phyloP scores from a whole-genome alignment of 2,888 invertebrate genomes.

The Lissonota sp. region DNA sequence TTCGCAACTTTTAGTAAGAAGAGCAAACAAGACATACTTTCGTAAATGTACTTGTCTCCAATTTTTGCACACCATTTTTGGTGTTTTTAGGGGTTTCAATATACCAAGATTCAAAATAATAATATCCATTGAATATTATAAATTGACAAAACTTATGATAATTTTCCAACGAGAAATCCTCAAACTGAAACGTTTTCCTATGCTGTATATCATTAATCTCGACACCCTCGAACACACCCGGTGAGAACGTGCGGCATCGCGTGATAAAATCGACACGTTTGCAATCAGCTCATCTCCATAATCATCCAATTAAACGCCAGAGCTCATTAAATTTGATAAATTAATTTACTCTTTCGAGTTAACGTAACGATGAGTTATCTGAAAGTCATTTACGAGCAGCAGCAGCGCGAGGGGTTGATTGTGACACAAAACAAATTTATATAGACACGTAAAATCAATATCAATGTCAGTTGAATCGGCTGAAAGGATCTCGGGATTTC shows the following conservation, averaged over 20 bases:
- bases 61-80: no score
- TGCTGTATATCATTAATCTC: no score
- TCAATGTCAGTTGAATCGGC: neutral
- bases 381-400: slow-evolving; percentile 4
- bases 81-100: no score
- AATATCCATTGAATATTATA: no score
- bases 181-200: no score
- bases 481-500: neutral
- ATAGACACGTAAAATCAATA: slow-evolving; percentile 1
- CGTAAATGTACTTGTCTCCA: no score
- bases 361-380: slow-evolving; percentile 39
- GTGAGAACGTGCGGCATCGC: neutral
- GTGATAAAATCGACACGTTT: slow-evolving; percentile 2
- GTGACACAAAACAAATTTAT: neutral
- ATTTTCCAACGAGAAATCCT: no score
- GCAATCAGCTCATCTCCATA: slow-evolving; percentile 3
- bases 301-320: slow-evolving; percentile 25
- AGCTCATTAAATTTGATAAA: slow-evolving; percentile 19
- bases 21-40: no score
- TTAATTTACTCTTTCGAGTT: slow-evolving; percentile 23
- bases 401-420: neutral
- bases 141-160: no score
- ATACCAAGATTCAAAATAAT: no score
- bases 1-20: no score
- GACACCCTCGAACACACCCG: neutral